phyloP scores from a whole-genome alignment of 2,113 vertebrate species.

The Pyxicephalus adspersus region DNA sequence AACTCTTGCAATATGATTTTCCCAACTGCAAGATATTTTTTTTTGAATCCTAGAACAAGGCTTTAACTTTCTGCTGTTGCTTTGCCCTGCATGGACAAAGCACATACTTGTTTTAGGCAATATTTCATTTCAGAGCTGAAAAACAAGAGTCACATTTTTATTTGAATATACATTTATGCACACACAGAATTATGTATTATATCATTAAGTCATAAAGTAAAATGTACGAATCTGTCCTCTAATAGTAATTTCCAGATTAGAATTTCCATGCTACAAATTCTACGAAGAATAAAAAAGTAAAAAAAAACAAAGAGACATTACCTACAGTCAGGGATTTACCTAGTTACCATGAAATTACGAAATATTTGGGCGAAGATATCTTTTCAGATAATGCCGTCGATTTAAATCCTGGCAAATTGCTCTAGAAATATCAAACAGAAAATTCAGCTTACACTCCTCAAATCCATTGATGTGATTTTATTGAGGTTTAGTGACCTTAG shows the following conservation, averaged over 20 bases:
- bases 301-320: neutral
- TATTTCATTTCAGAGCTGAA: no score
- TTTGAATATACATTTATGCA: neutral
- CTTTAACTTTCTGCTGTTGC: no score
- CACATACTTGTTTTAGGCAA: no score
- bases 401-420: slow-evolving; percentile 36
- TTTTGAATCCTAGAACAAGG: no score
- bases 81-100: no score
- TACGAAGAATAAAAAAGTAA: neutral
- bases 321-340: neutral
- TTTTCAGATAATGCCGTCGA: neutral
- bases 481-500: slow-evolving; percentile 33
- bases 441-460: slow-evolving; percentile 11
- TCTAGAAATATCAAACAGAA: slow-evolving; percentile 2
- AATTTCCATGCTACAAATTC: neutral
- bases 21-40: no score
- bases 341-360: neutral
- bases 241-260: neutral
- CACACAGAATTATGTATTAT: neutral
- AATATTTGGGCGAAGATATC: neutral
- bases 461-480: slow-evolving; percentile 37
- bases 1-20: no score
- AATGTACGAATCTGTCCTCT: neutral
- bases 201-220: neutral
- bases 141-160: no score